Percentiles rank a stretch among this genome's conserved stretches.
Evolutionary conservation across 2,113 vertebrate species (phyloP).

Genomic region (Sapajus apella): DNA sequence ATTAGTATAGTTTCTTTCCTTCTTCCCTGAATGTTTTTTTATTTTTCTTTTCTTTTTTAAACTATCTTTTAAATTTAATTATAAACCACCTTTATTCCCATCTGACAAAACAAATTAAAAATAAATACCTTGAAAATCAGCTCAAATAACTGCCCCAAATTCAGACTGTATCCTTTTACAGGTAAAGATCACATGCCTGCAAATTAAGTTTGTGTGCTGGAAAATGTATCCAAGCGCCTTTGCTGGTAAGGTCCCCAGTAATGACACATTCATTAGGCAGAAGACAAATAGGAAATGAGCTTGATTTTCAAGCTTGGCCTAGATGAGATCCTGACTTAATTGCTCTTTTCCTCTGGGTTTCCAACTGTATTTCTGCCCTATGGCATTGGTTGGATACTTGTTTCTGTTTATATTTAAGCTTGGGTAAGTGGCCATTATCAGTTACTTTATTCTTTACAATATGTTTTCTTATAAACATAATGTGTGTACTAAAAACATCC

Average conservation of each 20-base stretch:
- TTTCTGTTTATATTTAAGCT: slow-evolving; percentile 94
- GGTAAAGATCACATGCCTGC: not conserved
- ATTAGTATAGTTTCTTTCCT: not conserved
- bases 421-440: slow-evolving; percentile 85
- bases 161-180: not conserved
- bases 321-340: slow-evolving; percentile 32
- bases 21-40: not conserved
- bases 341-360: slow-evolving; percentile 69
- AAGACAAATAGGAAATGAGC: not conserved
- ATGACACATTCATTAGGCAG: not conserved
- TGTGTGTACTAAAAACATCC: not conserved
- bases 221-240: not conserved
- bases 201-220: not conserved
- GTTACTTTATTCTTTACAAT: not conserved
- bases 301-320: not conserved
- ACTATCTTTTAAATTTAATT: slow-evolving; percentile 1
- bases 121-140: not conserved
- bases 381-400: slow-evolving; percentile 93
- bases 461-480: not conserved
- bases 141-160: not conserved
- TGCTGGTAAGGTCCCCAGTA: not conserved
- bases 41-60: not conserved
- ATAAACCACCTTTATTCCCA: not conserved
- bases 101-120: not conserved
- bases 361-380: slow-evolving; percentile 90